These are phyloP conservation scores for Conops quadrifasciatus DNA, from an alignment of 2,888 invertebrate genomes.

Conservation along the genomic window DNA sequence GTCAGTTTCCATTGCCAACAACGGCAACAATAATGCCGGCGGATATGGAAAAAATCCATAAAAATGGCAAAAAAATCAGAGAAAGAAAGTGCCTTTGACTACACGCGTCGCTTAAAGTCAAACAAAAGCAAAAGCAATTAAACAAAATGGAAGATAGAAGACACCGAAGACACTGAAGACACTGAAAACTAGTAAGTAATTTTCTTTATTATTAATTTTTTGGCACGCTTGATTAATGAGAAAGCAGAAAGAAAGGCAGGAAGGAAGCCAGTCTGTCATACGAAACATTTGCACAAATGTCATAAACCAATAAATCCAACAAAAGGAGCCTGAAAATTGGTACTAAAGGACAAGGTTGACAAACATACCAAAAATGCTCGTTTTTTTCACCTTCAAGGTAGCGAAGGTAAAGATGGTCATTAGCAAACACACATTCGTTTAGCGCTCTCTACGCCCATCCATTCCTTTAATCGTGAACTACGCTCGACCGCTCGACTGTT, in stretches of 20 bases:
- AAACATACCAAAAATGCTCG: slow-evolving; percentile 1
- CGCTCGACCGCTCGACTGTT: too few relatives aligned
- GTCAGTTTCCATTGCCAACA: too few relatives aligned
- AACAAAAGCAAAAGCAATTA: background rate
- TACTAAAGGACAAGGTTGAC: slow-evolving; percentile 30
- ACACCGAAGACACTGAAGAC: background rate
- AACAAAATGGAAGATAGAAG: background rate
- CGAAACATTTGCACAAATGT: slow-evolving; percentile 9
- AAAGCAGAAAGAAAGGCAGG: slow-evolving; percentile 21
- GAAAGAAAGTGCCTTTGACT: background rate
- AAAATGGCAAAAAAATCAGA: too few relatives aligned
- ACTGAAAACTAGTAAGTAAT: background rate
- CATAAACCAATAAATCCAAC: slow-evolving; percentile 19
- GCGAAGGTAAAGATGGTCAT: slow-evolving; percentile 16
- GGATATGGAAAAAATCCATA: too few relatives aligned
- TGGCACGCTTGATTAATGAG: slow-evolving; percentile 17
- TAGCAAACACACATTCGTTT: background rate
- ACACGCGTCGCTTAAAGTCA: slow-evolving; percentile 2
- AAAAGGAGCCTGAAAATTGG: slow-evolving; percentile 29
- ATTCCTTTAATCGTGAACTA: too few relatives aligned
- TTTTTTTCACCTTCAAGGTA: slow-evolving; percentile 20
- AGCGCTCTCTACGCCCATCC: background rate
- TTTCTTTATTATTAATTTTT: slow-evolving; percentile 27
- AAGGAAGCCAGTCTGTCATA: background rate
- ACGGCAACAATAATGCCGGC: too few relatives aligned